phyloP scores from a whole-genome alignment of 2,113 vertebrate genomes.

The Bothrops jararaca region DNA sequence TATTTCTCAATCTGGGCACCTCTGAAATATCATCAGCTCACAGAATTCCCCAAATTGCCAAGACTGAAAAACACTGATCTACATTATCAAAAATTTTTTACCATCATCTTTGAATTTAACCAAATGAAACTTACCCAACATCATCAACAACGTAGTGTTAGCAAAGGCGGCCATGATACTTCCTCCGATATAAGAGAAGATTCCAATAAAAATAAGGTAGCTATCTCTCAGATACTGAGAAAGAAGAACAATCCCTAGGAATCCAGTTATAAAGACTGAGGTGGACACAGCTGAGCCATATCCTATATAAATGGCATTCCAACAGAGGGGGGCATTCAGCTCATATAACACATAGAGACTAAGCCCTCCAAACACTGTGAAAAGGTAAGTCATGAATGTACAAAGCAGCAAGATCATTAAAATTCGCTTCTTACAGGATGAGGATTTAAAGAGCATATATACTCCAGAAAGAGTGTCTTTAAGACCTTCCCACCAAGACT shows the following conservation, averaged over 20 bases:
- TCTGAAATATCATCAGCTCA: background rate
- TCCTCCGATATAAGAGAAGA: conserved; percentile 78
- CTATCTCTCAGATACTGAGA: conserved; percentile 80
- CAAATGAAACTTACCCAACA: conserved; percentile 81
- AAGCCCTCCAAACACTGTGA: conserved; percentile 71
- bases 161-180: conserved; percentile 79
- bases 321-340: conserved; percentile 88
- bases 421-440: conserved; percentile 60
- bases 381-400: conserved; percentile 75
- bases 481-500: conserved; percentile 60
- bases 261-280: conserved; percentile 80
- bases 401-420: conserved; percentile 76
- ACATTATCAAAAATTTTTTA: background rate
- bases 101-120: background rate
- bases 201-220: conserved; percentile 80
- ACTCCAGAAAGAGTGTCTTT: conserved; percentile 72
- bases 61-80: background rate
- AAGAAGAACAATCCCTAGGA: conserved; percentile 79
- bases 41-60: background rate
- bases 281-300: conserved; percentile 84
- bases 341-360: conserved; percentile 84
- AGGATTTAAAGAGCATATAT: conserved; percentile 76
- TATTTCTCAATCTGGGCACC: background rate
- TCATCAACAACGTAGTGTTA: conserved; percentile 86
- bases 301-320: conserved; percentile 89